Evolutionary conservation across 1,140 invertebrate species (phyloP), one percentile per base, ranked within the genome.

Genomic region (Drosophila paulistorum): DNA sequence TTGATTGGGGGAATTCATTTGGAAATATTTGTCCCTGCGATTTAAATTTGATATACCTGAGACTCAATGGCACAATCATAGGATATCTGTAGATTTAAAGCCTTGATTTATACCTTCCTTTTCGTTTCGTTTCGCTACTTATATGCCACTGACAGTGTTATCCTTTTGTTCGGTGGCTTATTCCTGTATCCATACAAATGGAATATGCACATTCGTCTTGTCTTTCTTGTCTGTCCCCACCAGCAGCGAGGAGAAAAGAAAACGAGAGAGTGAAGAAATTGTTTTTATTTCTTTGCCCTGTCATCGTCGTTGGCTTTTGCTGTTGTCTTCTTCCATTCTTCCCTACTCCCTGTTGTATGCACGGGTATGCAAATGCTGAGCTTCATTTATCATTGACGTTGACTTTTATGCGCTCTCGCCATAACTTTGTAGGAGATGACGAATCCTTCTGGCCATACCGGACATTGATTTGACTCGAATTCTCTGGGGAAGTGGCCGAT

Each of bases 141-240:
- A 65, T 83, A 70, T 89, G 83, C 74, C 77, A 68, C 65, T 82
- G 77, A 80, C 79, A 83, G 74, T 83, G 79, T 87, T 87, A 87
- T 87, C 84, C 79, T 83, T 87, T 87, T 83, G 76, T 75, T 79
- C 59, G 79, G 64, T 87, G 74, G 72, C 82, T 86, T 86, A 85
- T 76, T 66, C 73, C 58, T 74, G 84, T 87, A 77, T 66, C 70
- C 45, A 71, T 67, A 68, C 65, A 79, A 89, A 89, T 83, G 73
- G 70, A 77, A 87, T 82, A 71, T 70, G 70, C 68, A 74, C 71
- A 69, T 64, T 55, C 60, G 57, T 68, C 37, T 59, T 17, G 26
- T 37, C 76, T 41, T 68, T 61, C 54, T 65, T 57, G 51, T 79
- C 65, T 67, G 26, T 35, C 63, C 48, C 58, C 45, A 48, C 14